Evolutionary conservation across 2,113 vertebrate genomes (phyloP).

Genomic region (Terrapene triunguis): DNA sequence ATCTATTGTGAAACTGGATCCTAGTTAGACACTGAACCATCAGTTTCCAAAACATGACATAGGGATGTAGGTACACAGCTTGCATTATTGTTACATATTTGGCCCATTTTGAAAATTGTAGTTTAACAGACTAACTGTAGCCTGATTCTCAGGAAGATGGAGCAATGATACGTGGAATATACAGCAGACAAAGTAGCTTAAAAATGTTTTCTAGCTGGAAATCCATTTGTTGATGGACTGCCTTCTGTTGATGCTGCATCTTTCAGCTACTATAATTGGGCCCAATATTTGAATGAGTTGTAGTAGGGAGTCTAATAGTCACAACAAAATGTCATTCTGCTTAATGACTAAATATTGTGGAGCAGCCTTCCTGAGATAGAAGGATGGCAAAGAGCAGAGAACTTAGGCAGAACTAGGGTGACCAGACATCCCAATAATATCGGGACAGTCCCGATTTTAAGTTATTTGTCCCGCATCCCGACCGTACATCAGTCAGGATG

Average conservation of each 20-base stretch:
- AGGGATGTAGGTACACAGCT: slow-evolving; percentile 12
- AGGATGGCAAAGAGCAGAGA: neutral
- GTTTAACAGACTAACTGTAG: neutral
- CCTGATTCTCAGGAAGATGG: neutral
- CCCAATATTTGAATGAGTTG: neutral
- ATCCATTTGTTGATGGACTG: neutral
- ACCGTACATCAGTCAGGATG: no score
- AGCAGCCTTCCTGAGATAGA: neutral
- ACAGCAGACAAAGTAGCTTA: neutral
- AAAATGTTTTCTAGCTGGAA: neutral
- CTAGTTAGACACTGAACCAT: slow-evolving; percentile 23
- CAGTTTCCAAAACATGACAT: slow-evolving; percentile 46
- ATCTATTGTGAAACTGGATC: slow-evolving; percentile 59
- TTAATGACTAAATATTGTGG: neutral
- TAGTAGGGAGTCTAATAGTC: neutral
- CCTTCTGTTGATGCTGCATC: neutral
- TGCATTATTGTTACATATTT: slow-evolving; percentile 44
- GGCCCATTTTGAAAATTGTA: slow-evolving; percentile 20
- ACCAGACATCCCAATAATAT: no score
- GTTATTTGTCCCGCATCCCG: no score
- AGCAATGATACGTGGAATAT: neutral
- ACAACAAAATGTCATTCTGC: neutral
- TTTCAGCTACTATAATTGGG: neutral
- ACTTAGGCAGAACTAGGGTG: no score
- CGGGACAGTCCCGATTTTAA: no score